Base-by-base conservation (phyloP, 2,113 vertebrate genomes). In the Corythornis madagascariensis region DNA sequence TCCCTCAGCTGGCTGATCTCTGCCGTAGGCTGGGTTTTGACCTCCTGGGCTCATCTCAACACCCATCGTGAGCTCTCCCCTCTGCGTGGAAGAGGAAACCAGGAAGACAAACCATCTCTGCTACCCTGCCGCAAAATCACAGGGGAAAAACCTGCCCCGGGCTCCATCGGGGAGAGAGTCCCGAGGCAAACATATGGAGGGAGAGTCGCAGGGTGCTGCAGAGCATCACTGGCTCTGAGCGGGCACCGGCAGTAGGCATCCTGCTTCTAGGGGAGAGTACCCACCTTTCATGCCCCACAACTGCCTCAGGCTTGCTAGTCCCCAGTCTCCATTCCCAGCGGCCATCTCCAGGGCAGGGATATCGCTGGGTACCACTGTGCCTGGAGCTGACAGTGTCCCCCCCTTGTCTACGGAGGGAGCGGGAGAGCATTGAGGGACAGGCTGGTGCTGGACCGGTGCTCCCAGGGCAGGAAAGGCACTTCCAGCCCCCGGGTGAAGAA, bases 71-170 rank as follows among this genome's bases (percentile, higher is more conserved):
- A 86, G 13, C 48, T 7, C 31, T 61, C 8, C n/a, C 50, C 25
- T 47, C 14, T 0, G 0, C 35, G 14, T 16, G 31, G 43, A 4
- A 67, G 11, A 22, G 77, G 64, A 66, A 66, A 31, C 18, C 26
- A 9, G 42, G 59, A 59, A 20, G 6, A 11, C 10, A 43, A 67
- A 91, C 19, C 24, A 22, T 3, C 15, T 67, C 61, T 1, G 3
- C 61, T 42, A 8, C 16, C 22, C 26, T 0, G 0, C 29, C 3
- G 20, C 45, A n/a, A 75, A 76, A 13, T 26, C 60, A 1, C 1
- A 4, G 2, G 42, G 69, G 26, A n/a, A 60, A 53, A 79, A 31
- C 20, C 40, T 26, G 40, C 1, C 7, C 12, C 14, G 1, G 2
- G 69, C 83, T 53, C 31, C 1, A 1, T 11, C 40, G 16, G 35